These are phyloP conservation scores for Rhizomys pruinosus DNA, from an alignment of 2,113 vertebrate species.

Conservation along the genomic window DNA sequence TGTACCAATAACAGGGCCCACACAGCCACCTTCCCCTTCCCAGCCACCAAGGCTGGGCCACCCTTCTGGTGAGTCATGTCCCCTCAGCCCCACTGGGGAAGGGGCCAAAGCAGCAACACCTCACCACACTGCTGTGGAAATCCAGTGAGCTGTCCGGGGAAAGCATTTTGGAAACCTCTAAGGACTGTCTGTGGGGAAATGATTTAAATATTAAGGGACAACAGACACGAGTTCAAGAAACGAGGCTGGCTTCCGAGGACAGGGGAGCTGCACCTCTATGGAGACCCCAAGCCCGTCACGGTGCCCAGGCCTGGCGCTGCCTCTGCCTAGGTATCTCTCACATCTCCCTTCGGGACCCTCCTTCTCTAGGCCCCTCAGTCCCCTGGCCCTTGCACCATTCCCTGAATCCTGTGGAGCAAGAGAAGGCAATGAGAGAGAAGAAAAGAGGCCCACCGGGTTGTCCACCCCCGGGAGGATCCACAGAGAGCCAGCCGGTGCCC, in stretches of 20 bases:
- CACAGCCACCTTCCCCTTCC: not conserved
- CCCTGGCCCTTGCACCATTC: not conserved
- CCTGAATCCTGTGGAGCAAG: not conserved
- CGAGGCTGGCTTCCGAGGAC: not conserved
- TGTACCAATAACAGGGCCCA: rapidly evolving
- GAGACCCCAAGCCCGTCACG: not conserved
- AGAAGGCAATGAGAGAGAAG: not conserved
- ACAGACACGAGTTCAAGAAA: not conserved
- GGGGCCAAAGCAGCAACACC: not conserved
- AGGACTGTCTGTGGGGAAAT: not conserved
- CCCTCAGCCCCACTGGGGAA: not conserved
- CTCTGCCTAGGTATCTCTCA: not conserved
- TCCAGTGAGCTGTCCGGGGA: not conserved
- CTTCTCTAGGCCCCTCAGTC: not conserved
- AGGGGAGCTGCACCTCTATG: not conserved
- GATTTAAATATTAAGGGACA: not conserved
- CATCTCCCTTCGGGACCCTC: not conserved
- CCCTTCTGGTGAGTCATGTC: conserved; percentile 59
- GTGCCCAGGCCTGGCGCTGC: not conserved
- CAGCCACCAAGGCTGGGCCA: not conserved
- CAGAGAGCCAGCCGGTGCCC: not conserved
- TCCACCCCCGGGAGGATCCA: not conserved
- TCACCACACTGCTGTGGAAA: not conserved
- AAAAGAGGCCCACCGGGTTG: not conserved
- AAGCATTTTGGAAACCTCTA: too few species aligned